Evolutionary conservation across 2,797 vertebrate genomes (phyloP), one percentile per base, ranked within the genome.

Genomic region (Okamejei kenojei): DNA sequence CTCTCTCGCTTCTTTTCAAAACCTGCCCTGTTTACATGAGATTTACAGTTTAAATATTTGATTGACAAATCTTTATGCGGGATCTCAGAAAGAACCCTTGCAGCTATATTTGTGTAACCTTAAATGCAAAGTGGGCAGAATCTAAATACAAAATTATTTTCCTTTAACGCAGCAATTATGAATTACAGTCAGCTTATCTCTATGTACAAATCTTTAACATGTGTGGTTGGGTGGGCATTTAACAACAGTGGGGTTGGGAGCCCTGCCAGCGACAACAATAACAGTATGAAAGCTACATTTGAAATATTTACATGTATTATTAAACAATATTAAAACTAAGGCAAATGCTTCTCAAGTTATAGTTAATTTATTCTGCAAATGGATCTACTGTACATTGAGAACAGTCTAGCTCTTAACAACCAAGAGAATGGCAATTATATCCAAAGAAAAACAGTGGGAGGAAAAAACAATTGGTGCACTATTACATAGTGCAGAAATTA

Each of bases 241-340:
- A 58, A 88, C 38, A 54, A 65, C 88, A 74, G 35, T 29, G 23
- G 38, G 38, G 38, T 29, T 76, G 74, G 45, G 54, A 54, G 54
- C 35, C 2, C 26, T 61, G 54, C 81, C 68, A 15, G 9, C 61
- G 38, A 90, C 19, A 23, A 13, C 68, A 58, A 7, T 74, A 21
- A 76, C 73, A 29, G 35, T 91, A 73, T 73, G 68, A 45, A 91
- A 91, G 54, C 38, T 35, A 1, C 71, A 71, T 90, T 74, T 74
- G 90, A 92, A 73, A 76, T 92, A 92, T 92, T 92, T 92, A 92
- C 90, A 92, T 92, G 29, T 54, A 76, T 54, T 92, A 54, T 92
- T 68, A 74, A 71, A 32, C n/a, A 90, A 74, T 92, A 92, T 74
- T 92, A 76, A 76, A 92, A 29, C 68, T 54, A 45, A 84, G 90